Conservation (phyloP, 2,888 invertebrate species). For the Ceratothoa steindachneri region DNA sequence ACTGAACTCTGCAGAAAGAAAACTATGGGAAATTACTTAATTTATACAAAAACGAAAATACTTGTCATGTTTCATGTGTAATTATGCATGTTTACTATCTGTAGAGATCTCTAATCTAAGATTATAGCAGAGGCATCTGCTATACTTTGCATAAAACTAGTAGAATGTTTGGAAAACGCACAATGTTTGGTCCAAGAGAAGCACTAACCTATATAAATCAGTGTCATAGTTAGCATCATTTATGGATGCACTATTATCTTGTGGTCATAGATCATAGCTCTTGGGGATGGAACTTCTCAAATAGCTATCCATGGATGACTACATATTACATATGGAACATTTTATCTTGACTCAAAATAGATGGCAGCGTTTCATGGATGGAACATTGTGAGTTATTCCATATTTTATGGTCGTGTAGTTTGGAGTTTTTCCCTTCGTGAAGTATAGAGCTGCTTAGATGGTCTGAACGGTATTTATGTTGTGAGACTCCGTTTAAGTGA, state of each 20-base stretch:
- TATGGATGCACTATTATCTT: too few relatives aligned
- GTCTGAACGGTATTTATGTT: too few relatives aligned
- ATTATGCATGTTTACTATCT: constrained; percentile 10
- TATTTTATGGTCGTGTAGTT: not conserved
- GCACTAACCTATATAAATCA: too few relatives aligned
- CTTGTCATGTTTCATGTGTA: too few relatives aligned
- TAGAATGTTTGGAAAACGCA: constrained; percentile 3
- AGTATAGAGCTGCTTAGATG: not conserved
- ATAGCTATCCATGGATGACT: too few relatives aligned
- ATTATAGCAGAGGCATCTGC: constrained; percentile 5
- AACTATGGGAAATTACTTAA: constrained; percentile 1
- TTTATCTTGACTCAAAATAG: not conserved
- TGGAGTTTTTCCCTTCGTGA: not conserved
- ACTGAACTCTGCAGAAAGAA: constrained; percentile 4
- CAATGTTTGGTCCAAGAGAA: not conserved
- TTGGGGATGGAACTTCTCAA: too few relatives aligned
- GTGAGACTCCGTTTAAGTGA: too few relatives aligned
- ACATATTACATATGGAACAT: not conserved
- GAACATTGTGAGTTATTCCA: constrained; percentile 6
- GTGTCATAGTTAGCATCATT: too few relatives aligned
- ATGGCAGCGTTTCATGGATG: not conserved
- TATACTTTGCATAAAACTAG: constrained; percentile 13
- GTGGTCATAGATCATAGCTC: too few relatives aligned
- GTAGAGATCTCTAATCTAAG: constrained; percentile 13
- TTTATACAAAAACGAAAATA: too few relatives aligned